Percentiles rank a stretch among this genome's conserved stretches.
These are phyloP conservation scores for Platycheirus rosarum DNA, from an alignment of 2,888 invertebrate species.

Conservation along the genomic window DNA sequence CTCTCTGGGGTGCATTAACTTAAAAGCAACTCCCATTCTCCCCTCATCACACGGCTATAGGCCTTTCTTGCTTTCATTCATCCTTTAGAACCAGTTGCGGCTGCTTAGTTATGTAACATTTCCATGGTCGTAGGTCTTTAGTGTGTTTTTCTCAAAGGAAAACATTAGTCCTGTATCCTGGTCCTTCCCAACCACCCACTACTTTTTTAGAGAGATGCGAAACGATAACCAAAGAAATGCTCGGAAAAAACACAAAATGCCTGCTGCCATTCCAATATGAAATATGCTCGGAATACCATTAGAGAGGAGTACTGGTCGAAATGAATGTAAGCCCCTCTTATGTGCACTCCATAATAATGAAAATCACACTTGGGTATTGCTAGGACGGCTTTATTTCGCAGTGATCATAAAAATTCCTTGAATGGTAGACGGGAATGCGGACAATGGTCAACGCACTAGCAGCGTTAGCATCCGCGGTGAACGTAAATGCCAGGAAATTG, in stretches of 20 bases:
- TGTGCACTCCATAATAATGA: slow-evolving; percentile 71
- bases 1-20: slow-evolving; percentile 73
- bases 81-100: slow-evolving; percentile 60
- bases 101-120: slow-evolving; percentile 66
- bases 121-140: slow-evolving; percentile 39
- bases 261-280: slow-evolving; percentile 65
- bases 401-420: slow-evolving; percentile 57
- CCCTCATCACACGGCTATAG: slow-evolving; percentile 1
- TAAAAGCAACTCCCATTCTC: slow-evolving; percentile 57
- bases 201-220: slow-evolving; percentile 19
- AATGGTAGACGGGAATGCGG: slow-evolving; percentile 44
- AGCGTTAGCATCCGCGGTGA: slow-evolving; percentile 30
- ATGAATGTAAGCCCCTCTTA: slow-evolving; percentile 18
- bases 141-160: slow-evolving; percentile 54
- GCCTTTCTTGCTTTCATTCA: slow-evolving; percentile 13
- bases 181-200: slow-evolving; percentile 3
- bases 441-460: slow-evolving; percentile 57
- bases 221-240: slow-evolving; percentile 41
- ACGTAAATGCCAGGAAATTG: slow-evolving; percentile 59
- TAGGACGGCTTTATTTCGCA: slow-evolving; percentile 55
- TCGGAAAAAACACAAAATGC: slow-evolving; percentile 14
- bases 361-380: slow-evolving; percentile 72
- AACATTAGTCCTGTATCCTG: background rate
- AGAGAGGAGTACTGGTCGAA: slow-evolving; percentile 17
- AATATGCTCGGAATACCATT: slow-evolving; percentile 67